These are phyloP conservation scores for Augiades crinisus DNA, from an alignment of 2,888 invertebrate species.

Conservation along the genomic window DNA sequence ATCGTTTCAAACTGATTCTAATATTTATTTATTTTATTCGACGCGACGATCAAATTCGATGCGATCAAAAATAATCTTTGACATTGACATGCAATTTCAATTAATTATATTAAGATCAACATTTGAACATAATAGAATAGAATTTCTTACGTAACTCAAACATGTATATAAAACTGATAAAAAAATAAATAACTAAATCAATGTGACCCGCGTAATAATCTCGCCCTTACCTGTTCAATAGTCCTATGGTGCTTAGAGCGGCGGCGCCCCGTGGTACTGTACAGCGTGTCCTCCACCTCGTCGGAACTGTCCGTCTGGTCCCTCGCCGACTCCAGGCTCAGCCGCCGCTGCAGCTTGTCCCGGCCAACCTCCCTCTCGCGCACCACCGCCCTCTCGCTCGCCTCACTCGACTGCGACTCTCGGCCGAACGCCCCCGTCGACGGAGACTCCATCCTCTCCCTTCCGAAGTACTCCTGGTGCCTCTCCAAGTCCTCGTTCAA, in stretches of 20 bases:
- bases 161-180: no score
- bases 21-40: no score
- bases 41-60: no score
- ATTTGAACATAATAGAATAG: no score
- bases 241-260: conserved; percentile 81
- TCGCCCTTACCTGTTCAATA: conserved; percentile 85
- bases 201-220: no score
- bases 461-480: conserved; percentile 64
- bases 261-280: conserved; percentile 81
- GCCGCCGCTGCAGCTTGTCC: conserved; percentile 81
- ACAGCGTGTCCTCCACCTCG: conserved; percentile 80
- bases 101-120: no score
- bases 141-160: no score
- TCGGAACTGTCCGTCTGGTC: conserved; percentile 87
- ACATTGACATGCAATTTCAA: no score
- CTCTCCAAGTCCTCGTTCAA: conserved; percentile 72
- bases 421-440: conserved; percentile 54
- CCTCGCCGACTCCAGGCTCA: conserved; percentile 87
- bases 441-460: conserved; percentile 62
- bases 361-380: conserved; percentile 52
- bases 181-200: no score
- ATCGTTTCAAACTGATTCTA: no score
- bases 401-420: conserved; percentile 65
- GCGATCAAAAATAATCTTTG: no score
- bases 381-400: conserved; percentile 59